Base-by-base conservation (phyloP, 2,113 vertebrate species). In the Corythoichthys intestinalis region DNA sequence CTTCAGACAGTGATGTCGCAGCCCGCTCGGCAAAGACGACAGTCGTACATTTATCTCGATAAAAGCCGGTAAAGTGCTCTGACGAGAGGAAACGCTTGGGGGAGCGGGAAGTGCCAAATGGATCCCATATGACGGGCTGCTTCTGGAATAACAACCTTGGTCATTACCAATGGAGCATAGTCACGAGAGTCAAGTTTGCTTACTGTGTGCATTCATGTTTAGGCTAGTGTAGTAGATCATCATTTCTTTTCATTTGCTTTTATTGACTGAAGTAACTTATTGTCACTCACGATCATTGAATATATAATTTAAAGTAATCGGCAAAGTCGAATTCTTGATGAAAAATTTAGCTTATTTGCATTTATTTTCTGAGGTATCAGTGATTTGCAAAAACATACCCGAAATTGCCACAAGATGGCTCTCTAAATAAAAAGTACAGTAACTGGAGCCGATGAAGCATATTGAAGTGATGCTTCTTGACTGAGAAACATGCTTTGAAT, bases 81-180 rank as follows among this genome's bases (percentile, higher is more conserved):
- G 73, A 76, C 59, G 72, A 70, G 69, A 63, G 66, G 69, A 74
- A 53, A 69, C 37, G 77, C 70, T 68, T 81, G 44, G 73, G 53
- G 73, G 78, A 59, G 50, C 80, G 85, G 80, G 82, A 87, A 85
- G 83, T 77, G 68, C 53, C 61, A 72, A 90, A 89, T 90, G 76
- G 81, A 82, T 84, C 67, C 86, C 86, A 88, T 83, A 86, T 88
- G 87, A 83, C 56, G 6, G 75, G 66, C 67, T 70, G 74, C 44
- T 17, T 73, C 71, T 82, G 79, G 78, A 79, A 74, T 69, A 82
- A 78, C 79, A 79, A 67, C 61, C 79, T 64, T 57, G 72, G 78
- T 81, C 77, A 76, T 81, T 77, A 83, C 77, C 58, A 75, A 78
- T 82, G 38, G 15, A 62, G 71, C 67, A 83, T 65, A 76, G 71